A percentile compares a stretch with the other conserved stretches of the same genome.
Conservation (phyloP, 1,140 invertebrate species). For the Trissolcus basalis region DNA sequence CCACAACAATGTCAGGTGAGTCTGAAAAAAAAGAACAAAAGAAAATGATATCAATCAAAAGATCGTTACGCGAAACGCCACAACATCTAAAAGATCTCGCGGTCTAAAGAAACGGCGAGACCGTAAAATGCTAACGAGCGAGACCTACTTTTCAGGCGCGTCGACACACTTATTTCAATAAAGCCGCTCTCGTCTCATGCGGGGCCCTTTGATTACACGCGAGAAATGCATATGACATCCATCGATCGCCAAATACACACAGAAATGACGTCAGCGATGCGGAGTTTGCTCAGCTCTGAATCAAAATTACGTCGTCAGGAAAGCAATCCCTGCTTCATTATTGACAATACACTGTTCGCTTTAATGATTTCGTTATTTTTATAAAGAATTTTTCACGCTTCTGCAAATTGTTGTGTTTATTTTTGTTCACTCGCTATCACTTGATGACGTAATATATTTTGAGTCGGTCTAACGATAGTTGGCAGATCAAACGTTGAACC, state of each 20-base stretch:
- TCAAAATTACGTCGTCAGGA: constrained; percentile 47
- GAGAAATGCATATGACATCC: constrained; percentile 47
- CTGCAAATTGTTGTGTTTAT: constrained; percentile 3
- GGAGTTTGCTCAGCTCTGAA: constrained; percentile 48
- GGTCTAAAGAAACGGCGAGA: neutral
- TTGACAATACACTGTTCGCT: constrained; percentile 35
- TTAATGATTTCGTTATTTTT: constrained; percentile 26
- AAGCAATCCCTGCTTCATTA: constrained; percentile 42
- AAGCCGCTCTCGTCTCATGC: constrained; percentile 33
- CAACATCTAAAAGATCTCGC: no score
- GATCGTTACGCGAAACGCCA: neutral
- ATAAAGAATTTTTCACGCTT: constrained; percentile 1
- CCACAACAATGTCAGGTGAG: constrained; percentile 89
- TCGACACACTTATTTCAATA: constrained; percentile 56
- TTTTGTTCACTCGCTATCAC: neutral
- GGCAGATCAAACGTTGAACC: no score
- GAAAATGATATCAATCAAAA: constrained; percentile 17
- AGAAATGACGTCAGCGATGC: constrained; percentile 45
- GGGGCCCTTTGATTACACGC: constrained; percentile 47
- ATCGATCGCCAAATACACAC: constrained; percentile 55
- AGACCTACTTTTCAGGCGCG: constrained; percentile 64
- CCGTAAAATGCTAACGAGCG: constrained; percentile 67
- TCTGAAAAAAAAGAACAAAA: no score
- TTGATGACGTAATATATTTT: neutral
- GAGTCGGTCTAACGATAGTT: no score